Percentiles rank a stretch among this genome's conserved stretches.
phyloP scores from a whole-genome alignment of 2,888 invertebrate genomes.

The Diloba caeruleocephala region DNA sequence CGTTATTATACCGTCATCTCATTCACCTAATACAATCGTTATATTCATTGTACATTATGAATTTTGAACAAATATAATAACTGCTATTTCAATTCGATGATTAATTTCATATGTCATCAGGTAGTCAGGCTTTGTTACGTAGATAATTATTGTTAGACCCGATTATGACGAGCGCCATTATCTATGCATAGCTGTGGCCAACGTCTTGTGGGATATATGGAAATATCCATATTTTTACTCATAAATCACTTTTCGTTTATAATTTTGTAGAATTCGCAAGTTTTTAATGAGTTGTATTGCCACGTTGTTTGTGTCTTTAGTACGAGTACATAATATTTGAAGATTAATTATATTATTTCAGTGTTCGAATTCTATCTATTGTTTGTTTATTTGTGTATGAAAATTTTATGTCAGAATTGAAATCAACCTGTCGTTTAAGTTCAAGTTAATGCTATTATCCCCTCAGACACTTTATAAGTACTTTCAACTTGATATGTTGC shows the following conservation, averaged over 20 bases:
- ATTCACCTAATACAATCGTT: conserved; percentile 36
- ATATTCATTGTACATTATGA: conserved; percentile 39
- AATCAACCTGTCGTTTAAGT: neutral
- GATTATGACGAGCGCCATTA: conserved; percentile 25
- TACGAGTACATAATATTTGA: conserved; percentile 33
- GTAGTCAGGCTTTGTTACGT: conserved; percentile 48
- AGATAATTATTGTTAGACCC: conserved; percentile 47
- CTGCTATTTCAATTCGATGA: conserved; percentile 30
- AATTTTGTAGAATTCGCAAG: conserved; percentile 43
- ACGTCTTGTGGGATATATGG: conserved; percentile 26
- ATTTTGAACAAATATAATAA: conserved; percentile 16
- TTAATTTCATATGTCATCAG: conserved; percentile 27
- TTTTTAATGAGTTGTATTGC: conserved; percentile 39
- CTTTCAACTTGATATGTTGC: conserved; percentile 17
- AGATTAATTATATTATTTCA: conserved; percentile 28
- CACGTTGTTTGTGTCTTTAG: conserved; percentile 31
- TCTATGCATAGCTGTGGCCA: conserved; percentile 31
- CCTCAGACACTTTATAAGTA: conserved; percentile 10
- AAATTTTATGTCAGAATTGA: conserved; percentile 2
- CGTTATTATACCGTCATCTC: conserved; percentile 50
- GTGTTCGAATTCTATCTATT: conserved; percentile 14
- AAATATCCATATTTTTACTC: conserved; percentile 21
- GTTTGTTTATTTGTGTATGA: conserved; percentile 11
- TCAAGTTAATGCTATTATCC: neutral
- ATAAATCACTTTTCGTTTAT: conserved; percentile 30